Conservation (phyloP, 2,797 vertebrate genomes). For the Enteromius fasciolatus region DNA sequence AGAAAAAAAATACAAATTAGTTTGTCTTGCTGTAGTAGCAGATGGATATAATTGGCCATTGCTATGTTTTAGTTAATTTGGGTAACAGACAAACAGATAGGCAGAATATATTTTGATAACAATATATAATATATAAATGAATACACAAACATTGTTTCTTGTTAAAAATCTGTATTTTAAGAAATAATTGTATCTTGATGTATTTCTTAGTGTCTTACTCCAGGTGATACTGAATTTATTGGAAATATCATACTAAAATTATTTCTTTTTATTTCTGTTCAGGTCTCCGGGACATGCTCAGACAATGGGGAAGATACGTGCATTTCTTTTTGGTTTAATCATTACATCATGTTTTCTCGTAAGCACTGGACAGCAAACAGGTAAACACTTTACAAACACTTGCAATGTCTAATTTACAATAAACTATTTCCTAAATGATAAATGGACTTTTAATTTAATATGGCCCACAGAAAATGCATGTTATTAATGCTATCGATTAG, state of each 20-base stretch:
- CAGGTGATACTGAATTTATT: not conserved
- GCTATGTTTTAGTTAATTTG: too few species aligned
- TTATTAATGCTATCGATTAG: not conserved
- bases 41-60: not conserved
- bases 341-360: conserved; percentile 62
- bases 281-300: conserved; percentile 40
- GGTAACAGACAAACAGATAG: too few species aligned
- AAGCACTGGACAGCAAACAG: conserved; percentile 67
- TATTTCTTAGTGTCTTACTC: not conserved
- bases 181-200: not conserved
- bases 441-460: not conserved
- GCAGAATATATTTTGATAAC: too few species aligned
- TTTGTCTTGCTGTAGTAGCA: not conserved
- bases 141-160: not conserved
- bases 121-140: too few species aligned
- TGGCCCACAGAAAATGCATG: not conserved
- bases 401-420: not conserved
- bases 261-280: not conserved
- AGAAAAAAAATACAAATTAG: not conserved
- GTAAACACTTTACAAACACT: conserved; percentile 60
- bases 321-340: conserved; percentile 67
- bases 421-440: not conserved
- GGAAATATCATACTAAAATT: not conserved
- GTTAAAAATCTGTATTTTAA: not conserved
- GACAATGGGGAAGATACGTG: conserved; percentile 65